These are phyloP conservation scores for Aleadryas rufinucha DNA, from an alignment of 2,113 vertebrate species.

Conservation along the genomic window DNA sequence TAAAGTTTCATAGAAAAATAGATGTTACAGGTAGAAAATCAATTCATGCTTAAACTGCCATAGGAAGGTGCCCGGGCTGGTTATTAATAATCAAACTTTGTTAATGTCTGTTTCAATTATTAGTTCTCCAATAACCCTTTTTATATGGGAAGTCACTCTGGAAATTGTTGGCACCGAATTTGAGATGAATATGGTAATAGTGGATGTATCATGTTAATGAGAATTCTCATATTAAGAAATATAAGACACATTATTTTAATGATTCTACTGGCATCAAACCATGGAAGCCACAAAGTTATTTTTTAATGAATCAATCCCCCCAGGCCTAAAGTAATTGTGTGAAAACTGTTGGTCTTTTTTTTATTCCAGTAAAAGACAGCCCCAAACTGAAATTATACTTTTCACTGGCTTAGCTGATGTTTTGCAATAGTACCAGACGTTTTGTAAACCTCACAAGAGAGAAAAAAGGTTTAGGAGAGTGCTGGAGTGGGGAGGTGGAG, in stretches of 20 bases:
- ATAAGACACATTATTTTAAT: constrained; percentile 62
- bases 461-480: neutral
- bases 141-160: constrained; percentile 36
- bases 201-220: constrained; percentile 58
- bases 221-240: constrained; percentile 62
- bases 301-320: constrained; percentile 61
- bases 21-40: neutral
- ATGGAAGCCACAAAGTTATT: constrained; percentile 51
- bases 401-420: neutral
- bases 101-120: constrained; percentile 46
- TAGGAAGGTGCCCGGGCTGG: neutral
- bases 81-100: constrained; percentile 34
- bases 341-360: neutral
- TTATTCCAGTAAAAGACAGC: constrained; percentile 7
- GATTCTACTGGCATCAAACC: constrained; percentile 61
- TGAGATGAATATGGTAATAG: constrained; percentile 57
- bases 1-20: neutral
- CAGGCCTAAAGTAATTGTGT: constrained; percentile 51
- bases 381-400: constrained; percentile 16
- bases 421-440: neutral
- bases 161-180: constrained; percentile 59
- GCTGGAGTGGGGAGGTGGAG: neutral
- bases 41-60: neutral
- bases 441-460: neutral
- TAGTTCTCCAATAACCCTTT: constrained; percentile 35